Evolutionary conservation across 2,888 invertebrate genomes (phyloP).

Genomic region (Microplitis deprimator): DNA sequence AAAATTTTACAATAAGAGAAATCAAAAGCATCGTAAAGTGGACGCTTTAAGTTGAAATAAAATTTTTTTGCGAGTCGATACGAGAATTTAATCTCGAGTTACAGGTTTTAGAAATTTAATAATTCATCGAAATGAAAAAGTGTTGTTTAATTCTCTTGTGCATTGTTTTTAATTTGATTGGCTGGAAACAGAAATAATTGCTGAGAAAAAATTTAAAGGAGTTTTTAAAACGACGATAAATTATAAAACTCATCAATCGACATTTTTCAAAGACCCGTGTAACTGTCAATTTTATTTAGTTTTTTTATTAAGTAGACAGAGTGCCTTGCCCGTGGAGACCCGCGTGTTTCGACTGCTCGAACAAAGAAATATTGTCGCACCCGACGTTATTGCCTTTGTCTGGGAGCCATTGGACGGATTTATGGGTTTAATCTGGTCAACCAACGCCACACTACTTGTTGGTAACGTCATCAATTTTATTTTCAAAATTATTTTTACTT

Average conservation of each 20-base stretch:
- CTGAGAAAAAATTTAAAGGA: too few relatives aligned
- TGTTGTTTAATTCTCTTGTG: too few relatives aligned
- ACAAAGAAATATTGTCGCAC: constrained; percentile 40
- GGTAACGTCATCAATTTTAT: constrained; percentile 31
- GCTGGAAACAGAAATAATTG: too few relatives aligned
- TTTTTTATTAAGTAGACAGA: constrained; percentile 12
- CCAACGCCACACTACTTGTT: constrained; percentile 33
- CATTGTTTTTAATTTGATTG: too few relatives aligned
- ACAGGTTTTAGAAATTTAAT: too few relatives aligned
- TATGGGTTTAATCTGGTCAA: constrained; percentile 50
- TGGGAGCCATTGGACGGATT: constrained; percentile 46
- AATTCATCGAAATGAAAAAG: too few relatives aligned
- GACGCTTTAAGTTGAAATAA: too few relatives aligned
- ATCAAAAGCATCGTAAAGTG: too few relatives aligned
- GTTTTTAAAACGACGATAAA: background rate
- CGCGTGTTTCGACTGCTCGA: constrained; percentile 28
- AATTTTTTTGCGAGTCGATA: too few relatives aligned
- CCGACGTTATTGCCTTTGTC: constrained; percentile 39
- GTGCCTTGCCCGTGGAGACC: constrained; percentile 25
- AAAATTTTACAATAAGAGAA: too few relatives aligned
- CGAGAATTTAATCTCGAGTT: too few relatives aligned
- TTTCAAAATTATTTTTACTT: constrained; percentile 17
- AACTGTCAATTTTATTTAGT: constrained; percentile 4
- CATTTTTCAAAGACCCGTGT: constrained; percentile 38
- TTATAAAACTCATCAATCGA: constrained; percentile 1